phyloP scores from a whole-genome alignment of 2,888 invertebrate genomes.

The Pristionchus fissidentatus region DNA sequence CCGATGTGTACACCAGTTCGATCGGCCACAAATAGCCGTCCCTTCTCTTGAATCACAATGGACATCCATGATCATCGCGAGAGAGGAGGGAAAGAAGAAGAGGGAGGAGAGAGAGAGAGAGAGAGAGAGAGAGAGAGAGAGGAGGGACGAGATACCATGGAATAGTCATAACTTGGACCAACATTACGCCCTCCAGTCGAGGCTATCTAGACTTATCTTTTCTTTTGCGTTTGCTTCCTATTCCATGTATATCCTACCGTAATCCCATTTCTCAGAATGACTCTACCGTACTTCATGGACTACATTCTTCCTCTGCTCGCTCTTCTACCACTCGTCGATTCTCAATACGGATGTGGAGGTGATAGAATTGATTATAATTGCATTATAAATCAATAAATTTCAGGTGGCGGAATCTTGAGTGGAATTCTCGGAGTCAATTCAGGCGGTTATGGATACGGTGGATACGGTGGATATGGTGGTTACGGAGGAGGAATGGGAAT shows the following conservation, averaged over 20 bases:
- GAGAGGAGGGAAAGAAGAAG: conserved; percentile 21
- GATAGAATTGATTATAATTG: not conserved
- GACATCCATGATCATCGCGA: conserved; percentile 4
- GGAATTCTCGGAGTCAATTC: not conserved
- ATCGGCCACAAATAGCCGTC: conserved; percentile 37
- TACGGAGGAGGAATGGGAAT: conserved; percentile 50
- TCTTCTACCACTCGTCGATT: not conserved
- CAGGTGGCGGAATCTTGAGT: conserved; percentile 32
- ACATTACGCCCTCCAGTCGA: not conserved
- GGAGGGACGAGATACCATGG: not conserved
- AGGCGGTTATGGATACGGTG: conserved; percentile 53
- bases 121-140: not conserved
- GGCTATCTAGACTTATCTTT: not conserved
- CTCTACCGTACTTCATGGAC: not conserved
- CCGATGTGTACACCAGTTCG: conserved; percentile 34
- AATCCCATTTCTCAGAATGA: conserved; percentile 2
- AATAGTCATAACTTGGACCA: conserved; percentile 29
- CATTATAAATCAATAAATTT: not conserved
- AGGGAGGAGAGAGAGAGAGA: conserved; percentile 8
- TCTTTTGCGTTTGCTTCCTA: not conserved
- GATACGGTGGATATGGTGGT: conserved; percentile 55
- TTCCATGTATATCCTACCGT: conserved; percentile 20
- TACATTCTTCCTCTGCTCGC: conserved; percentile 1
- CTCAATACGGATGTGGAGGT: conserved; percentile 31
- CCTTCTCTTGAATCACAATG: conserved; percentile 12